Percentiles rank a stretch among this genome's conserved stretches.
Evolutionary conservation across 2,113 vertebrate genomes (phyloP).

Genomic region (Scatophagus argus): DNA sequence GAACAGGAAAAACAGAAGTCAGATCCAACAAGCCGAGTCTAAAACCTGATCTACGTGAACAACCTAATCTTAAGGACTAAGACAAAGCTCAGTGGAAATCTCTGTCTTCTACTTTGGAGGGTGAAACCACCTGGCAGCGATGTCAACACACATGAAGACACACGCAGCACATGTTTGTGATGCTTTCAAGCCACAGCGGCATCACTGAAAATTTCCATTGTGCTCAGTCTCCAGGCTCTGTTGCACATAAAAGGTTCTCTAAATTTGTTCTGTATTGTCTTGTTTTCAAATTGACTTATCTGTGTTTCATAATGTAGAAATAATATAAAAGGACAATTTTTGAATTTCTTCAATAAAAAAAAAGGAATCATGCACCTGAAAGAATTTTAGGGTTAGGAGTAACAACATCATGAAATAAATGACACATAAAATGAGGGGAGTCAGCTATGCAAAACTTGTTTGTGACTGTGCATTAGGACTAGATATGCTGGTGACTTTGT

Average conservation of each 20-base stretch:
- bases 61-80: constrained; percentile 1
- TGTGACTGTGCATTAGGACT: no score
- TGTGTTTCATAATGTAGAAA: neutral
- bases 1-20: constrained; percentile 27
- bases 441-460: no score
- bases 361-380: neutral
- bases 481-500: no score
- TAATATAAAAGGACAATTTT: neutral
- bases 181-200: neutral
- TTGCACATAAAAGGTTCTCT: neutral
- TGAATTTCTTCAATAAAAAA: neutral
- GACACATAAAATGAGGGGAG: no score
- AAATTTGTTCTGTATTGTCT: neutral
- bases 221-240: neutral
- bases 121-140: neutral
- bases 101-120: neutral
- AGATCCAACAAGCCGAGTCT: constrained; percentile 22
- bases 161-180: neutral
- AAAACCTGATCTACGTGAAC: neutral
- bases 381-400: neutral
- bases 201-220: neutral
- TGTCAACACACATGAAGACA: constrained; percentile 1
- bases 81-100: neutral
- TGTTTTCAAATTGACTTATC: neutral
- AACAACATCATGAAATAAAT: neutral